Conservation (phyloP, 2,888 invertebrate genomes). For the Drosophila lutescens region DNA sequence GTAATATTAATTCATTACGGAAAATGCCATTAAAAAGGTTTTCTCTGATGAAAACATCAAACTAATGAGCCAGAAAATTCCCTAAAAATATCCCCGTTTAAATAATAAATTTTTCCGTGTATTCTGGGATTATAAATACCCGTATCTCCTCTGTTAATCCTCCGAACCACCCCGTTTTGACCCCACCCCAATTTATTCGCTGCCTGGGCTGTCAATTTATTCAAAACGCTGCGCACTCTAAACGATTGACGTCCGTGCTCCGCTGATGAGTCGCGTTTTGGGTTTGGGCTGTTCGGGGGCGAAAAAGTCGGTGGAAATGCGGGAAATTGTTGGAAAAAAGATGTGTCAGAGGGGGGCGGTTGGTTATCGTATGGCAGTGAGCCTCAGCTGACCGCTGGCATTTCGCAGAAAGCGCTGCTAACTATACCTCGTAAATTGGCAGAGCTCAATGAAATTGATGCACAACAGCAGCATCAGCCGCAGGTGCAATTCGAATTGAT, state of each 20-base stretch:
- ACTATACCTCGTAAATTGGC: conserved; percentile 51
- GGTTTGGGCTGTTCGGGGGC: not conserved
- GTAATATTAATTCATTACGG: too few relatives aligned
- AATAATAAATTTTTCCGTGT: not conserved
- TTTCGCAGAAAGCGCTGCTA: conserved; percentile 46
- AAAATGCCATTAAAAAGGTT: too few relatives aligned
- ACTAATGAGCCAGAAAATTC: too few relatives aligned
- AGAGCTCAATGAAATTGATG: conserved; percentile 51
- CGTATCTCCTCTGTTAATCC: conserved; percentile 6
- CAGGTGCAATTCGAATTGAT: conserved; percentile 50
- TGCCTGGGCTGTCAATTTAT: conserved; percentile 34
- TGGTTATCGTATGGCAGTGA: conserved; percentile 26
- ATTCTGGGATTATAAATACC: conserved; percentile 19
- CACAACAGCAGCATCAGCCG: conserved; percentile 33
- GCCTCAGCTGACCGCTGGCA: conserved; percentile 44
- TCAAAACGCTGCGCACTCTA: conserved; percentile 47
- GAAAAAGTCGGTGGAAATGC: not conserved
- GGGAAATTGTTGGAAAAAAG: not conserved
- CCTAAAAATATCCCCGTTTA: not conserved
- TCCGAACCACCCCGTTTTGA: not conserved
- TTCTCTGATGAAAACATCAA: too few relatives aligned
- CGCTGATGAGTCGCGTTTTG: conserved; percentile 29
- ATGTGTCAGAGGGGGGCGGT: not conserved
- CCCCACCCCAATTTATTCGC: conserved; percentile 9
- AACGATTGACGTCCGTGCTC: conserved; percentile 44